Evolutionary conservation across 2,797 vertebrate genomes (phyloP).

Genomic region (Onychomys torridus): DNA sequence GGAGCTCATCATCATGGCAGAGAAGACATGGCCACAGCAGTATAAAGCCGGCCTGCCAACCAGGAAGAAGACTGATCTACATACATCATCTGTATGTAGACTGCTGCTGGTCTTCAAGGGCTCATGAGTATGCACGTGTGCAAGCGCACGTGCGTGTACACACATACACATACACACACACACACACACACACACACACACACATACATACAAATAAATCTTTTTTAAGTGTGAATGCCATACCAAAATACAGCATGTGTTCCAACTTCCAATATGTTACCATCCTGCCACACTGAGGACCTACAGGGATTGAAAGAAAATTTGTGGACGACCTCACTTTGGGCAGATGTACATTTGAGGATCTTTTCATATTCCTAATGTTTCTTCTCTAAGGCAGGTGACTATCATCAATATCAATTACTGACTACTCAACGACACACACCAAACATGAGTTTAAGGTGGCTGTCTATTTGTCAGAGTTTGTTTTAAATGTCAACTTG

Average conservation of each 20-base stretch:
- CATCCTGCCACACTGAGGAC: neutral
- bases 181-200: neutral
- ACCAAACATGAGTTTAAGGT: neutral
- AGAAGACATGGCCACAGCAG: neutral
- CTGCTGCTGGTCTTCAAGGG: neutral
- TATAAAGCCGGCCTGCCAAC: neutral
- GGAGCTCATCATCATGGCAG: neutral
- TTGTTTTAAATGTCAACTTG: neutral
- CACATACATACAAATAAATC: neutral
- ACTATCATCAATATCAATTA: neutral
- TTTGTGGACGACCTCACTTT: neutral
- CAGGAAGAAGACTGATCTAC: neutral
- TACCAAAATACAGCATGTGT: neutral
- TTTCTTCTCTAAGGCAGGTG: neutral
- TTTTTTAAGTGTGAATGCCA: neutral
- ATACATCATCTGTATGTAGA: neutral
- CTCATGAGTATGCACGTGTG: no score
- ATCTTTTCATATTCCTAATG: neutral
- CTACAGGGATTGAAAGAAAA: neutral
- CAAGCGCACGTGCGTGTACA: no score
- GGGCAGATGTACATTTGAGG: neutral
- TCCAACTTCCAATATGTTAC: neutral
- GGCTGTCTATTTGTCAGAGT: neutral
- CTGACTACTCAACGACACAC: neutral
- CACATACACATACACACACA: neutral